Percentiles rank a stretch among this genome's conserved stretches.
Evolutionary conservation across 2,113 vertebrate species (phyloP).

Genomic region (Panthera uncia): DNA sequence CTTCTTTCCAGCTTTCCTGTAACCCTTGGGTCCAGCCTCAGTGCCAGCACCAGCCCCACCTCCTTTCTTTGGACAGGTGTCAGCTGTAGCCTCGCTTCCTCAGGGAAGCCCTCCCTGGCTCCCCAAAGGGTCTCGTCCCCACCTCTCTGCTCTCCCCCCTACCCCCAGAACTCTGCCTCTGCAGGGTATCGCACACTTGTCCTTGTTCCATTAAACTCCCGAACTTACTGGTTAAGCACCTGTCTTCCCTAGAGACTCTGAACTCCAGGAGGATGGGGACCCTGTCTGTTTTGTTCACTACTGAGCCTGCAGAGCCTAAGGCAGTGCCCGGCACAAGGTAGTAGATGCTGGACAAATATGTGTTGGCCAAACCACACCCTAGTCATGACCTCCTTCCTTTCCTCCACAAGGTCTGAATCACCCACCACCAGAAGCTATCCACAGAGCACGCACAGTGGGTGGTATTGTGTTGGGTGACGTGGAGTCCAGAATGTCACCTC

Average conservation of each 20-base stretch:
- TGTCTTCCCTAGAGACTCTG: background rate
- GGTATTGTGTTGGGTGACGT: background rate
- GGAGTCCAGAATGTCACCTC: background rate
- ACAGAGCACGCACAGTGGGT: background rate
- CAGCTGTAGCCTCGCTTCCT: background rate
- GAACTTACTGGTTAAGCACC: background rate
- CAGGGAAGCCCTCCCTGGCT: background rate
- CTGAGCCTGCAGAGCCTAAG: background rate
- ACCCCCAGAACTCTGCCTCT: background rate
- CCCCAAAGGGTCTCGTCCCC: background rate
- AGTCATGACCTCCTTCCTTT: constrained; percentile 21
- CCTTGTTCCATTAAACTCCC: background rate
- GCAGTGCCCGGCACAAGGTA: background rate
- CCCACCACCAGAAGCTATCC: background rate
- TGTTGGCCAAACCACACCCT: background rate
- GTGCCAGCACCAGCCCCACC: too few relatives aligned
- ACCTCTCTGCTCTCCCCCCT: background rate
- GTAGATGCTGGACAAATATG: background rate
- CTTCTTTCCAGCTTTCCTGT: background rate
- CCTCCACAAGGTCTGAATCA: background rate
- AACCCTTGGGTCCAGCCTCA: background rate
- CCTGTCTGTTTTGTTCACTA: background rate
- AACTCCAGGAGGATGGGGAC: background rate
- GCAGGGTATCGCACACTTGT: accelerated
- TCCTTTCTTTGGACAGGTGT: background rate